A percentile compares a stretch with the other conserved stretches of the same genome.
phyloP scores from a whole-genome alignment of 1,140 invertebrate genomes.

The Drosophila ogumai region DNA sequence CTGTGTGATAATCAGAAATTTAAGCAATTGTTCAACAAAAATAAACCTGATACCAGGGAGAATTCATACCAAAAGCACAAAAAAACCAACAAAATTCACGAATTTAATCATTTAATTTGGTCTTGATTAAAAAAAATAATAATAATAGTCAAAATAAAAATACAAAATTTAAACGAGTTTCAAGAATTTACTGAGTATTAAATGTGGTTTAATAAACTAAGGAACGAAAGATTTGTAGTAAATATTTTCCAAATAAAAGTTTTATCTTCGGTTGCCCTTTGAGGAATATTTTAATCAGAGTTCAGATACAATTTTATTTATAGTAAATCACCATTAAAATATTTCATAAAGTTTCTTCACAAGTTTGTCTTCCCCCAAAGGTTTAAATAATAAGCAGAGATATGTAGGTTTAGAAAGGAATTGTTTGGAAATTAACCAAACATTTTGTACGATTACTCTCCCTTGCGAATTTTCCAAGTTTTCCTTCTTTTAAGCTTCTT shows the following conservation, averaged over 20 bases:
- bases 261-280: background rate
- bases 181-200: background rate
- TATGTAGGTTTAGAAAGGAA: too few species aligned
- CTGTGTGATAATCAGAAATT: constrained; percentile 10
- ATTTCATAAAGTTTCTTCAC: too few species aligned
- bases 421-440: background rate
- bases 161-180: background rate
- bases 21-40: constrained; percentile 1
- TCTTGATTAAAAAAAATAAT: background rate
- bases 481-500: constrained; percentile 5
- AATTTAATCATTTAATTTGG: constrained; percentile 3
- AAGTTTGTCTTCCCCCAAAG: too few species aligned
- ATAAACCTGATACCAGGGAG: constrained; percentile 6
- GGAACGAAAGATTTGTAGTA: background rate
- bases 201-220: background rate
- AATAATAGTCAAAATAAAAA: background rate
- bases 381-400: too few species aligned
- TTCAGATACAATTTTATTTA: too few species aligned
- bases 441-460: background rate
- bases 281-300: too few species aligned
- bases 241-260: background rate
- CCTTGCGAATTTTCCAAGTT: constrained; percentile 3
- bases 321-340: too few species aligned
- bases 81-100: constrained; percentile 8
- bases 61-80: background rate